phyloP scores from a whole-genome alignment of 2,888 invertebrate genomes.

The Melieria crassipennis region DNA sequence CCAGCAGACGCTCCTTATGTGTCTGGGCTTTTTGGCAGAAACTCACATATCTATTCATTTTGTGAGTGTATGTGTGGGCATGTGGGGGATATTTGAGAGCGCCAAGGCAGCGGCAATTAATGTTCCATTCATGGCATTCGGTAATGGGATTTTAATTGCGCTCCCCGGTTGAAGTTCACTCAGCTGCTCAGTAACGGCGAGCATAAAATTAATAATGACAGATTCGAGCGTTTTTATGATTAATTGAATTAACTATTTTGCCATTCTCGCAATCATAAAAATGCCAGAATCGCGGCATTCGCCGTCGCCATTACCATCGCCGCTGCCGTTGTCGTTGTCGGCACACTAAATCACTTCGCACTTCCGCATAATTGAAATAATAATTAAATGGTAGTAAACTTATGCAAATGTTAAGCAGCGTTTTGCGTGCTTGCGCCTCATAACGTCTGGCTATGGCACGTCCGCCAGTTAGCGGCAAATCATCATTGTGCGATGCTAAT shows the following conservation, averaged over 20 bases:
- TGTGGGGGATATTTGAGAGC: not conserved
- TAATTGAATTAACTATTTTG: slow-evolving; percentile 7
- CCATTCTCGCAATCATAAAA: too few relatives aligned
- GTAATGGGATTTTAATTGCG: slow-evolving; percentile 22
- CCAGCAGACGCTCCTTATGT: too few relatives aligned
- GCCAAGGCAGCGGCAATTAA: not conserved
- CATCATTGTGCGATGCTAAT: too few relatives aligned
- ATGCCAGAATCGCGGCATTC: too few relatives aligned
- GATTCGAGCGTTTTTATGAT: slow-evolving; percentile 3
- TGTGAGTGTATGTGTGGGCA: too few relatives aligned
- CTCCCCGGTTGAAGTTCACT: not conserved
- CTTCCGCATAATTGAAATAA: slow-evolving; percentile 14
- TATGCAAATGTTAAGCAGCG: slow-evolving; percentile 14
- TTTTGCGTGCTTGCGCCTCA: slow-evolving; percentile 25
- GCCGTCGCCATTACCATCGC: too few relatives aligned
- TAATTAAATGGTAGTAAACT: slow-evolving; percentile 21
- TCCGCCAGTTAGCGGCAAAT: too few relatives aligned
- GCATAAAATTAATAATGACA: not conserved
- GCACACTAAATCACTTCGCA: not conserved
- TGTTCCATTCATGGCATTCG: slow-evolving; percentile 10
- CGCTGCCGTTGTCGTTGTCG: not conserved
- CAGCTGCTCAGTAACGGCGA: not conserved
- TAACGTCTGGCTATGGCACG: too few relatives aligned
- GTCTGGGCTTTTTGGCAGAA: too few relatives aligned
- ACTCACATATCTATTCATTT: too few relatives aligned